phyloP scores from a whole-genome alignment of 1,140 invertebrate species.

The Aphelenchoides fujianensis region DNA sequence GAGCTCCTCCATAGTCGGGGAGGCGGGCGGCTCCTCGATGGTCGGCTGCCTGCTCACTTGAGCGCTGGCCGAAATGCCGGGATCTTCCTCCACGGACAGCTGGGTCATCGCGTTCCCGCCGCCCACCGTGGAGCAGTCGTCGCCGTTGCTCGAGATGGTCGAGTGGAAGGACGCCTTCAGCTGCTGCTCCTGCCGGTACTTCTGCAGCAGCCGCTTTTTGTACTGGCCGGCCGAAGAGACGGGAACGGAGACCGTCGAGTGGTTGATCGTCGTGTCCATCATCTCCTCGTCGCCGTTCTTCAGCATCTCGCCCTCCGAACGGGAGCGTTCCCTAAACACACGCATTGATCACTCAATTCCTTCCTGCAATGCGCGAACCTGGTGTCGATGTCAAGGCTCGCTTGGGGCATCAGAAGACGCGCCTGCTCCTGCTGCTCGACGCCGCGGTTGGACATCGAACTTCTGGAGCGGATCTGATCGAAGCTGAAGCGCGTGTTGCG shows the following conservation, averaged over 20 bases:
- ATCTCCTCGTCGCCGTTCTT: constrained; percentile 39
- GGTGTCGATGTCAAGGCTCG: constrained; percentile 27
- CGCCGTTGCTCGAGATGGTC: constrained; percentile 22
- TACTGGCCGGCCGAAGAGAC: constrained; percentile 42
- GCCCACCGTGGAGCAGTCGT: constrained; percentile 23
- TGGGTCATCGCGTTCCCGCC: constrained; percentile 4
- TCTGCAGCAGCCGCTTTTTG: constrained; percentile 54
- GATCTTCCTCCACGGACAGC: constrained; percentile 20
- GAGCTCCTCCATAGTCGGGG: constrained; percentile 48
- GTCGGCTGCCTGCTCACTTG: constrained; percentile 53
- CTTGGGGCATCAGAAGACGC: constrained; percentile 37
- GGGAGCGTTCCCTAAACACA: constrained; percentile 46
- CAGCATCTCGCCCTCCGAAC: constrained; percentile 58
- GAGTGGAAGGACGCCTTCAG: constrained; percentile 31
- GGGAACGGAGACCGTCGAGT: constrained; percentile 57
- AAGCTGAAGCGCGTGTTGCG: constrained; percentile 50
- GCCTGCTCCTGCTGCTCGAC: constrained; percentile 13
- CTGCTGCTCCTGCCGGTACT: constrained; percentile 50
- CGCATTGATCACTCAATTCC: constrained; percentile 4
- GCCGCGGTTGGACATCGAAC: constrained; percentile 55
- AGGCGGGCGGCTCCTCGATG: constrained; percentile 55
- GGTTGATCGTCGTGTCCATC: constrained; percentile 38
- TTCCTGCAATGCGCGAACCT: constrained; percentile 6
- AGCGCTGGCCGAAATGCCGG: constrained; percentile 19
- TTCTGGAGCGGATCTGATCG: constrained; percentile 51